phyloP scores from a whole-genome alignment of 2,113 vertebrate species.

The Ammospiza nelsoni region DNA sequence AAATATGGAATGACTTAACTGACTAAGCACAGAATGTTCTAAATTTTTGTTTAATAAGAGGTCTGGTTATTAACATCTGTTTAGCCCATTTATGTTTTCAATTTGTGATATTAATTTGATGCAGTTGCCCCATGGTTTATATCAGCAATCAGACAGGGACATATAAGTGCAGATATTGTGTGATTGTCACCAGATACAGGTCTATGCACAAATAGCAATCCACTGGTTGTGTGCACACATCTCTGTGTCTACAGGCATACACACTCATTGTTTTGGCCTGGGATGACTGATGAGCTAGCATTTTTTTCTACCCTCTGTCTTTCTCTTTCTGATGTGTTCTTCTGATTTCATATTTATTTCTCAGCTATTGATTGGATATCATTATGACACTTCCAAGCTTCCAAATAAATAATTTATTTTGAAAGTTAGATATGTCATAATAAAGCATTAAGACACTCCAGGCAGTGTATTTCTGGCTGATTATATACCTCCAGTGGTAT shows the following conservation, averaged over 20 bases:
- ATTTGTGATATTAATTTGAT: background rate
- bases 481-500: slow-evolving; percentile 72
- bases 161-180: background rate
- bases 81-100: background rate
- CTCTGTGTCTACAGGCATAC: accelerated
- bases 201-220: background rate
- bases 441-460: slow-evolving; percentile 75
- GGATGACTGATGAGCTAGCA: background rate
- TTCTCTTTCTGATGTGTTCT: background rate
- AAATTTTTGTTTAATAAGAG: background rate
- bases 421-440: slow-evolving; percentile 75
- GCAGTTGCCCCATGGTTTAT: background rate
- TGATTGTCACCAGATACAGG: background rate
- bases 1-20: background rate
- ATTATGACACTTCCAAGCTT: slow-evolving; percentile 59
- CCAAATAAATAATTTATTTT: slow-evolving; percentile 77
- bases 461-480: slow-evolving; percentile 69
- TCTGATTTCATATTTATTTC: slow-evolving; percentile 54
- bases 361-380: slow-evolving; percentile 43
- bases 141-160: background rate
- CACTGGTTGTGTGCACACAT: background rate
- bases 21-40: background rate
- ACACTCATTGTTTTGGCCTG: background rate
- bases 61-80: background rate
- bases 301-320: background rate